phyloP scores from a whole-genome alignment of 2,797 vertebrate genomes.

The Eurystomus glaucurus region DNA sequence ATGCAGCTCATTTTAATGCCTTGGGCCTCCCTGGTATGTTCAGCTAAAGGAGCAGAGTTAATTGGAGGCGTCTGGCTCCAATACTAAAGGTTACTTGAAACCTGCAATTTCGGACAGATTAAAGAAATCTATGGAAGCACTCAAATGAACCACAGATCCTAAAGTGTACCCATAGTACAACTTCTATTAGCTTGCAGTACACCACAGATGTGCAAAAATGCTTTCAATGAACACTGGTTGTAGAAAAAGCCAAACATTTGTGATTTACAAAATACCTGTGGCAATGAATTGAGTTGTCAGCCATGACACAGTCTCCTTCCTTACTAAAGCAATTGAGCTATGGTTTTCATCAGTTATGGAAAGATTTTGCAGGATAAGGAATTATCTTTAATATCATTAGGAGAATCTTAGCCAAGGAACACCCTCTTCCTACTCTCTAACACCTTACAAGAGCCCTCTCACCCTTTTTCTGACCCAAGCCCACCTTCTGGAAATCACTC shows the following conservation, averaged over 20 bases:
- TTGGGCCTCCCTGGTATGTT: neutral
- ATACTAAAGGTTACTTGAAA: slow-evolving; percentile 23
- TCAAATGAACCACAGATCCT: neutral
- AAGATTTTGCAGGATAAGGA: neutral
- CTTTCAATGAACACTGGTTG: neutral
- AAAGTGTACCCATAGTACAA: neutral
- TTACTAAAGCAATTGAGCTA: neutral
- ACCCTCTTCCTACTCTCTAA: neutral
- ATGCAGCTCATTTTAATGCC: neutral
- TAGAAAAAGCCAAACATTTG: neutral
- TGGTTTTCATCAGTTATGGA: neutral
- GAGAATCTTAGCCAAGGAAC: neutral
- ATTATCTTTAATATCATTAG: neutral
- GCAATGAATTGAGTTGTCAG: neutral
- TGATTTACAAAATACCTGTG: neutral
- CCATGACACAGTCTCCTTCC: neutral
- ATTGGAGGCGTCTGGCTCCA: slow-evolving; percentile 48
- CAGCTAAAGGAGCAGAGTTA: slow-evolving; percentile 37
- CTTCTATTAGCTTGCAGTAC: neutral
- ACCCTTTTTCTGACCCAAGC: neutral
- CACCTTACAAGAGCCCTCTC: neutral
- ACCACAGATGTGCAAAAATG: neutral
- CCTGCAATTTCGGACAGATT: slow-evolving; percentile 54
- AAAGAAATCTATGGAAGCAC: slow-evolving; percentile 37
- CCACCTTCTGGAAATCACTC: neutral